Base-by-base conservation (phyloP, 2,797 vertebrate genomes). In the Cyprinella venusta region DNA sequence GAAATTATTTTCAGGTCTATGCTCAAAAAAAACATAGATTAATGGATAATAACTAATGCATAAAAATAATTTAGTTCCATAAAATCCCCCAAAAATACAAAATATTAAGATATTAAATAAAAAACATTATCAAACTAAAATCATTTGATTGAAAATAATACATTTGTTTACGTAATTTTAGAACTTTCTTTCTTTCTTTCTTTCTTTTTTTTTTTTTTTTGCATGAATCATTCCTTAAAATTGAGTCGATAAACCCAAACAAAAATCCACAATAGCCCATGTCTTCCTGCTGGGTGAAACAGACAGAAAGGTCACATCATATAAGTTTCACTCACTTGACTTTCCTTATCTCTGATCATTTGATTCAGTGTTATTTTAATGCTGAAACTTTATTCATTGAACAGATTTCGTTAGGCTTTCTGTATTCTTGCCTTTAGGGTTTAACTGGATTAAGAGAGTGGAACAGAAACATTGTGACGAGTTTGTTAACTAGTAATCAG, bases 391-490 rank as follows among this genome's bases (percentile, higher is more conserved):
- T 52, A 59, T 59, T 86, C 72, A 77, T 76, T 84, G 69, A 76
- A 36, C 33, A 69, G 52, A 59, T 69, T 52, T 24, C 36, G 75
- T 87, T 71, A 63, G 71, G 12, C 45, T 70, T 65, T 83, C 68
- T 83, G 26, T 79, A 81, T 68, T 87, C 65, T 69, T 81, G 26
- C 70, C 16, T 78, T 83, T 9, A 76, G 56, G 76, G 74, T 82
- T 86, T 87, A 88, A 86, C 71, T 88, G 87, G 88, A 88, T 89
- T 88, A 88, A 74, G 79, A 86, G 78, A 88, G 75, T 67, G 79
- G 81, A 88, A 88, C 85, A 89, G 87, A 87, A 89, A 89, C 88
- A 89, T 86, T 89, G 88, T 88, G 81, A 86, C 68, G 77, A 85
- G 84, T 88, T 72, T 89, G 88, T 88, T 88, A 89, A 83, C 86